These are phyloP conservation scores for Potamarius usumacintae DNA, from an alignment of 2,113 vertebrate genomes.

Conservation along the genomic window DNA sequence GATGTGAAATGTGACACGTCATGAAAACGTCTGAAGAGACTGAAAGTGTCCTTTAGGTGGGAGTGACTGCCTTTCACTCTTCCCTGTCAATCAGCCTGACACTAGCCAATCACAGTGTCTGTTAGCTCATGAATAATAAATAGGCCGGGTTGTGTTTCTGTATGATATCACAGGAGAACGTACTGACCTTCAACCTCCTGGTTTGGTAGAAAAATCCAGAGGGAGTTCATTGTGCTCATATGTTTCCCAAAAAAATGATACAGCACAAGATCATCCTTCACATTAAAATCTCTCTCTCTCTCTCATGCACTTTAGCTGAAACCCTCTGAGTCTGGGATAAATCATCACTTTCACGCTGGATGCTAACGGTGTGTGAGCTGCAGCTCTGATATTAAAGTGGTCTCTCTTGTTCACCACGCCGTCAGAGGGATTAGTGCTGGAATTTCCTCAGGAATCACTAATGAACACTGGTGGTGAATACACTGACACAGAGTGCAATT, in stretches of 20 bases:
- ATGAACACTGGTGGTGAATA: conserved; percentile 41
- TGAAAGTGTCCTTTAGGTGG: background rate
- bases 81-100: background rate
- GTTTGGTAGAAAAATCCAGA: background rate
- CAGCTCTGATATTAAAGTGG: background rate
- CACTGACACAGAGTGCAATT: conserved; percentile 37
- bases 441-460: conserved; percentile 78
- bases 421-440: conserved; percentile 74
- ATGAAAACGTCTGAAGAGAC: background rate
- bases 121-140: too few relatives aligned
- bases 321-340: background rate
- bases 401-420: conserved; percentile 53
- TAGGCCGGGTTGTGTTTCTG: too few relatives aligned
- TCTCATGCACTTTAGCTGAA: background rate
- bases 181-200: background rate
- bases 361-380: background rate
- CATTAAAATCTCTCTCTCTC: background rate
- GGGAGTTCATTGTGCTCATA: background rate
- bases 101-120: too few relatives aligned
- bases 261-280: background rate
- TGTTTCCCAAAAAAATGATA: background rate
- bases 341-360: background rate
- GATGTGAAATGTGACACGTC: background rate
- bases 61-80: background rate
- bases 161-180: too few relatives aligned